Conservation (phyloP, 2,888 invertebrate genomes). For the Meliscaeva auricollis region DNA sequence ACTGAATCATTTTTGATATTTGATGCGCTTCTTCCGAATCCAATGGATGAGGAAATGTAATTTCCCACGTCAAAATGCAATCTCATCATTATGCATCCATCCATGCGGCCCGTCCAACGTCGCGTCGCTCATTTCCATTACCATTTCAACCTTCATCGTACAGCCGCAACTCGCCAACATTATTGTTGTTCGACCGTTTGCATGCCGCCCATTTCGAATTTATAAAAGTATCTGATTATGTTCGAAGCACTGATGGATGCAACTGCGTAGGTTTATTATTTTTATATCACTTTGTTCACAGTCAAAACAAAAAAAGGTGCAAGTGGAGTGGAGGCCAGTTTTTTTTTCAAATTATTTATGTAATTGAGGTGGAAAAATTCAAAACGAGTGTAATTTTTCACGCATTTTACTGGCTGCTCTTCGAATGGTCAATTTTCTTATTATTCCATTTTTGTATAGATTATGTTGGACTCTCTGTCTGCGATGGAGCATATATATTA, state of each 20-base stretch:
- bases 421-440: constrained; percentile 48
- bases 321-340: constrained; percentile 16
- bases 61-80: constrained; percentile 70
- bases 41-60: constrained; percentile 59
- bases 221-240: constrained; percentile 66
- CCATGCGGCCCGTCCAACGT: neutral
- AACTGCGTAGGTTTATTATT: constrained; percentile 64
- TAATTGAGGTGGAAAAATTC: constrained; percentile 68
- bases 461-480: neutral
- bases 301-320: neutral
- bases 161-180: neutral
- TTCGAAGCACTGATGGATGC: constrained; percentile 43
- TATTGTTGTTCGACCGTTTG: constrained; percentile 30
- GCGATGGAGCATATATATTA: neutral
- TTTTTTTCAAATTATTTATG: constrained; percentile 27
- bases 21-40: constrained; percentile 54
- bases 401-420: constrained; percentile 49
- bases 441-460: constrained; percentile 17
- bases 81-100: constrained; percentile 59
- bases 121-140: neutral
- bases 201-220: constrained; percentile 70
- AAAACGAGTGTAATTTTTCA: constrained; percentile 71
- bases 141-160: neutral
- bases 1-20: constrained; percentile 57
- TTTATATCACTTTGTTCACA: neutral